Conservation (phyloP, 2,113 vertebrate species). For the Brachyhypopomus gauderio region DNA sequence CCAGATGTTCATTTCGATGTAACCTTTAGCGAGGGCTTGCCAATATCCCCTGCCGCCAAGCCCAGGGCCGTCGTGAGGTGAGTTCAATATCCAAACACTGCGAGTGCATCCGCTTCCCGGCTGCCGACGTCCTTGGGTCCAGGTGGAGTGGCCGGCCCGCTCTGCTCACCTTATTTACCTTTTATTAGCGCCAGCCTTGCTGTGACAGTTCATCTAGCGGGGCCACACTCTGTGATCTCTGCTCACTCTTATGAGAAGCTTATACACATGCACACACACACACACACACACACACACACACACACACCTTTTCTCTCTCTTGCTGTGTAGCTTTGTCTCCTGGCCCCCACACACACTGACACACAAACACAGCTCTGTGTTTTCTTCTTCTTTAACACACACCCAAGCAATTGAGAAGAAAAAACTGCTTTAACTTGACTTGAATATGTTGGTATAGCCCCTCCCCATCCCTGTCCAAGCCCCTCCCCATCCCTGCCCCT, state of each 20-base stretch:
- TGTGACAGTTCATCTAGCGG: constrained; percentile 55
- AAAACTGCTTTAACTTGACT: no score
- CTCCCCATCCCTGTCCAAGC: no score
- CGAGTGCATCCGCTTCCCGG: constrained; percentile 36
- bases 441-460: no score
- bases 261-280: background rate
- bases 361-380: background rate
- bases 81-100: constrained; percentile 52
- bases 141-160: constrained; percentile 9
- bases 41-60: constrained; percentile 48
- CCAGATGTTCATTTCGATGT: constrained; percentile 60
- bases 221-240: constrained; percentile 17
- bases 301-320: background rate
- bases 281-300: background rate
- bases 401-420: no score
- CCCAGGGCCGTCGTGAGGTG: constrained; percentile 11
- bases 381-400: background rate
- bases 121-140: constrained; percentile 33
- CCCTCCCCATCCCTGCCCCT: no score
- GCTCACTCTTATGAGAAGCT: background rate
- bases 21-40: constrained; percentile 58
- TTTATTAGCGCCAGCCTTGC: constrained; percentile 50
- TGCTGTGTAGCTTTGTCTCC: background rate
- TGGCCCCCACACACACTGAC: background rate
- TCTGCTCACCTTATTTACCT: constrained; percentile 56